A percentile compares a stretch with the other conserved stretches of the same genome.
These are phyloP conservation scores for Oligia strigilis DNA, from an alignment of 2,888 invertebrate species.

Conservation along the genomic window DNA sequence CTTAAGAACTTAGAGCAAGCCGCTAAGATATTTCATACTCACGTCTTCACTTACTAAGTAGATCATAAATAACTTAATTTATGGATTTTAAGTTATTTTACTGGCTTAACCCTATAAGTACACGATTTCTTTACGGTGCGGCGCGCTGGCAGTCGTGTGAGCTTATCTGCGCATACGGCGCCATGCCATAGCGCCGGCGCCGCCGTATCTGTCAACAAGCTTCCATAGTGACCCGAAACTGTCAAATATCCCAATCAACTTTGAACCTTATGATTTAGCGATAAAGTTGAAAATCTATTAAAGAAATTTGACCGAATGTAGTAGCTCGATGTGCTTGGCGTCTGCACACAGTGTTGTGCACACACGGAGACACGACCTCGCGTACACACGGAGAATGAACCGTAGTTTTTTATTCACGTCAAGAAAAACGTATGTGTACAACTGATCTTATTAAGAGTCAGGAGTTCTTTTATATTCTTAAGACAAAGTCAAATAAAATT, in stretches of 20 bases:
- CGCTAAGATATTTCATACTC: conserved; percentile 9
- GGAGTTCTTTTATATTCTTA: too few species aligned
- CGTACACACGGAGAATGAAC: neutral
- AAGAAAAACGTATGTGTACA: neutral
- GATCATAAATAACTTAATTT: conserved; percentile 5
- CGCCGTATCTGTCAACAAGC: neutral
- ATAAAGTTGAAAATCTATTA: too few species aligned
- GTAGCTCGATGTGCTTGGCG: too few species aligned
- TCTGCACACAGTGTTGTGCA: too few species aligned
- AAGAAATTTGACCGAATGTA: too few species aligned
- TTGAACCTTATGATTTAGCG: too few species aligned
- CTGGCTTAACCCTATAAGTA: neutral
- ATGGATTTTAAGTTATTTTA: conserved; percentile 17
- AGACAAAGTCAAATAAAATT: too few species aligned
- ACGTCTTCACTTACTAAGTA: conserved; percentile 24
- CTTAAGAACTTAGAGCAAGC: conserved; percentile 34
- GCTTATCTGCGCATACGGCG: neutral
- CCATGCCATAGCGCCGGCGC: neutral
- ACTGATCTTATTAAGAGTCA: too few species aligned
- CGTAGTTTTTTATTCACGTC: neutral
- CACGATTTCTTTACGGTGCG: neutral
- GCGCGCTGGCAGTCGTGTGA: too few species aligned
- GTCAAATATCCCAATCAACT: too few species aligned
- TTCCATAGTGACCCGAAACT: neutral
- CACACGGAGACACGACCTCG: too few species aligned